Percentiles rank a stretch among this genome's conserved stretches.
Conservation (phyloP, 2,797 vertebrate species). For the Podarcis lilfordi region DNA sequence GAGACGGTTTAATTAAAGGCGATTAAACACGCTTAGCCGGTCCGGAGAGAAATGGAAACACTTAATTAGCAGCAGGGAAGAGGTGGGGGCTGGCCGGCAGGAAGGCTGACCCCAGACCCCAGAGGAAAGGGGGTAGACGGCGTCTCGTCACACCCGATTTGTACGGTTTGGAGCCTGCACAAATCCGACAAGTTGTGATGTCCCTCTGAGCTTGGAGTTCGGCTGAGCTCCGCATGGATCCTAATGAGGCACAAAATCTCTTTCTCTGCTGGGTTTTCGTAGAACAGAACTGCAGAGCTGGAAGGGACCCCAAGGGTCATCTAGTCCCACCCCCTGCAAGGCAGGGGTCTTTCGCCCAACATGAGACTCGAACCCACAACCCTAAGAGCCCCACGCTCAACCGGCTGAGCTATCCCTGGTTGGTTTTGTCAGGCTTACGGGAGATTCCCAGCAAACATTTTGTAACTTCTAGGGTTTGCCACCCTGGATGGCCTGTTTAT, state of each 20-base stretch:
- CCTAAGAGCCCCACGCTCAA: fast-evolving
- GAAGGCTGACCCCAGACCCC: neutral
- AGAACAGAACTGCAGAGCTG: no score
- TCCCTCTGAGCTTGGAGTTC: neutral
- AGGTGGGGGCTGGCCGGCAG: neutral
- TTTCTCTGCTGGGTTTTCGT: no score
- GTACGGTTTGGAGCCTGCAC: neutral
- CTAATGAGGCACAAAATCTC: neutral
- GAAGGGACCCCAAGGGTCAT: no score
- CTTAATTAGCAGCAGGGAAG: conserved; percentile 19
- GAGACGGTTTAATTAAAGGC: conserved; percentile 4
- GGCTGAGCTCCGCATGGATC: neutral
- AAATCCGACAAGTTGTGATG: neutral
- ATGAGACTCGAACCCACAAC: no score
- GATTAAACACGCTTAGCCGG: conserved; percentile 16
- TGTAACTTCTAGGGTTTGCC: no score
- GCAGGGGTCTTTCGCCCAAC: no score
- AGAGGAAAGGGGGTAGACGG: neutral
- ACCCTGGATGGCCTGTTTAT: no score
- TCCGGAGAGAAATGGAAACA: conserved; percentile 18
- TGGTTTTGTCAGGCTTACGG: no score
- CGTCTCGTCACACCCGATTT: neutral
- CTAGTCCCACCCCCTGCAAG: no score
- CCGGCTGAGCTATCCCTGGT: no score
- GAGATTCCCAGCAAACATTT: no score